Evolutionary conservation across 1,140 invertebrate species (phyloP).

Genomic region (Doryteuthis pealeii): DNA sequence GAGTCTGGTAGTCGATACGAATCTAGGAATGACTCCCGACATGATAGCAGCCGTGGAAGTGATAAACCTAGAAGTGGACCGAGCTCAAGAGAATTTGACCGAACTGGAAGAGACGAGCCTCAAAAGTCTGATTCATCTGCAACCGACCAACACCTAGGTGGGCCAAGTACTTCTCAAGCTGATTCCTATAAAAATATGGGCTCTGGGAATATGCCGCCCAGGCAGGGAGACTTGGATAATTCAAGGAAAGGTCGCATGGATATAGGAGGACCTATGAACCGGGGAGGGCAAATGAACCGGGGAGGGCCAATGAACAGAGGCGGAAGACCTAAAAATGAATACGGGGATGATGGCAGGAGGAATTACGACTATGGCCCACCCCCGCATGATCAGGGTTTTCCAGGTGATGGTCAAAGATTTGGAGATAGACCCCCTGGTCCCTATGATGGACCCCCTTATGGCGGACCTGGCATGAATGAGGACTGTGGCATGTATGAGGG

Average conservation of each 20-base stretch:
- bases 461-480: neutral
- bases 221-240: neutral
- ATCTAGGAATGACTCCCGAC: constrained; percentile 13
- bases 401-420: neutral
- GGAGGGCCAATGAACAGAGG: neutral
- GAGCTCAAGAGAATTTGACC: constrained; percentile 10
- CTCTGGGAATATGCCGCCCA: neutral
- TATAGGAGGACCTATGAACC: constrained; percentile 4
- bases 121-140: neutral
- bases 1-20: constrained; percentile 1
- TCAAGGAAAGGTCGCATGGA: constrained; percentile 1
- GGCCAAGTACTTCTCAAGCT: neutral
- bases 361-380: constrained; percentile 3
- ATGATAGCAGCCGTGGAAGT: constrained; percentile 20
- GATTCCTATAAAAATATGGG: neutral
- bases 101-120: constrained; percentile 8
- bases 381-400: neutral
- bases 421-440: constrained; percentile 13
- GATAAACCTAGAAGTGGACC: neutral
- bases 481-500: neutral
- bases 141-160: neutral
- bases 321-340: constrained; percentile 12
- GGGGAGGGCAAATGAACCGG: neutral
- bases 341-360: constrained; percentile 2
- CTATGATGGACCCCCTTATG: constrained; percentile 8